These are phyloP conservation scores for Syngnathoides biaculeatus DNA, from an alignment of 2,113 vertebrate species.

Conservation along the genomic window DNA sequence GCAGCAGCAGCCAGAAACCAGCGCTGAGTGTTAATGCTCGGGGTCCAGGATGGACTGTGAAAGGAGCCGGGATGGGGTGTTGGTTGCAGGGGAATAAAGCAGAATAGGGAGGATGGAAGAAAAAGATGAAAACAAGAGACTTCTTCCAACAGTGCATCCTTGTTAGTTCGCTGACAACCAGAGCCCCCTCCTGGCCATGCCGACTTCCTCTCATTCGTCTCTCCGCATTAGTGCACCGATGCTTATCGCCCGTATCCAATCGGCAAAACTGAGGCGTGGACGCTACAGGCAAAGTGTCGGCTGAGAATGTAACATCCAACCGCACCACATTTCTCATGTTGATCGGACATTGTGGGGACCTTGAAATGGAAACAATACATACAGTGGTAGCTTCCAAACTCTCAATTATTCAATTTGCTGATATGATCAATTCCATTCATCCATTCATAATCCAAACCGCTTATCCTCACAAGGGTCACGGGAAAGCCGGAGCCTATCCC, in stretches of 20 bases:
- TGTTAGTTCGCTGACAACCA: constrained; percentile 65
- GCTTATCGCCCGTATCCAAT: constrained; percentile 34
- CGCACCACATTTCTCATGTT: background rate
- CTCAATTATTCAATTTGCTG: too few species aligned
- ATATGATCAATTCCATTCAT: too few species aligned
- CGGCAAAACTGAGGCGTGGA: constrained; percentile 19
- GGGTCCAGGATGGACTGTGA: constrained; percentile 25
- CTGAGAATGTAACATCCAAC: constrained; percentile 13
- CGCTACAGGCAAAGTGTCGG: constrained; percentile 15
- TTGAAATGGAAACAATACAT: background rate
- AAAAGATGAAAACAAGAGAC: constrained; percentile 14
- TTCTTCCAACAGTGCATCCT: constrained; percentile 13
- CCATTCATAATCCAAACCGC: too few species aligned
- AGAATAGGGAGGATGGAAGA: constrained; percentile 12
- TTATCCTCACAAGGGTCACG: too few species aligned
- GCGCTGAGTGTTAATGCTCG: constrained; percentile 65
- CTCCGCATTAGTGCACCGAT: constrained; percentile 55
- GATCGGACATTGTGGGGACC: background rate
- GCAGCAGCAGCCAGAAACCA: constrained; percentile 62
- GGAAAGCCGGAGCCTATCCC: too few species aligned
- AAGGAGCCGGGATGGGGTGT: background rate
- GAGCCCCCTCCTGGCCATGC: constrained; percentile 70
- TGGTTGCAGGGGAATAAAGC: background rate
- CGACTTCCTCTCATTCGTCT: constrained; percentile 41
- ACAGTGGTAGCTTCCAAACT: too few species aligned